Evolutionary conservation across 2,113 vertebrate species (phyloP).

Genomic region (Apus apus): DNA sequence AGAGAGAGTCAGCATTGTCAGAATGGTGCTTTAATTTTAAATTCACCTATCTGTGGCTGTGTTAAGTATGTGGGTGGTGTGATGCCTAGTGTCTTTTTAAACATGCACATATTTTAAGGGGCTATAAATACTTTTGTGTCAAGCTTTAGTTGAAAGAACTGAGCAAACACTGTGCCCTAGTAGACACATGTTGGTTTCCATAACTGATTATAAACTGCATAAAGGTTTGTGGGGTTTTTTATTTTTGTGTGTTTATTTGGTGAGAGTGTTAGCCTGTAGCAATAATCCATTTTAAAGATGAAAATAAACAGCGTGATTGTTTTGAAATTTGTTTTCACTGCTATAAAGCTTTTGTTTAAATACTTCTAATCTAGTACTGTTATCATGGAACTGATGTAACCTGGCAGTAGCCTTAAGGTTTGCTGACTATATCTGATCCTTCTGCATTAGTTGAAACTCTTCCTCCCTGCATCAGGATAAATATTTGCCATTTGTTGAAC

Average conservation of each 20-base stretch:
- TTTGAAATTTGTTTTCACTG: slow-evolving; percentile 42
- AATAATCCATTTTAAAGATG: slow-evolving; percentile 41
- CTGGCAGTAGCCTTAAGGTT: slow-evolving; percentile 8
- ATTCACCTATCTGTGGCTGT: background rate
- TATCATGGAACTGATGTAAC: background rate
- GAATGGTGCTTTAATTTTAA: background rate
- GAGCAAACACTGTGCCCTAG: background rate
- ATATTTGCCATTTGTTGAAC: background rate
- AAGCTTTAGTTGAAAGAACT: slow-evolving; percentile 48
- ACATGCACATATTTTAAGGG: background rate
- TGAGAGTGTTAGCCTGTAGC: background rate
- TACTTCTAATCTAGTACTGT: background rate
- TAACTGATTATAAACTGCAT: slow-evolving; percentile 15
- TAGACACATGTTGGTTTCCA: background rate
- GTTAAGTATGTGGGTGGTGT: background rate
- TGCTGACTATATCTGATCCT: slow-evolving; percentile 17
- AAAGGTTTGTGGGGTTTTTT: background rate
- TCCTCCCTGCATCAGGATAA: background rate
- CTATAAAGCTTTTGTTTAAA: slow-evolving; percentile 49
- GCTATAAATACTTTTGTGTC: slow-evolving; percentile 32
- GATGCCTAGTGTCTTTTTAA: background rate
- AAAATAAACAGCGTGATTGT: slow-evolving; percentile 18
- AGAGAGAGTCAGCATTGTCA: background rate
- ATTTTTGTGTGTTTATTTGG: background rate
- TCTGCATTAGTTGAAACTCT: background rate